These are phyloP conservation scores for Nematolebias whitei DNA, from an alignment of 2,113 vertebrate genomes.

Conservation along the genomic window DNA sequence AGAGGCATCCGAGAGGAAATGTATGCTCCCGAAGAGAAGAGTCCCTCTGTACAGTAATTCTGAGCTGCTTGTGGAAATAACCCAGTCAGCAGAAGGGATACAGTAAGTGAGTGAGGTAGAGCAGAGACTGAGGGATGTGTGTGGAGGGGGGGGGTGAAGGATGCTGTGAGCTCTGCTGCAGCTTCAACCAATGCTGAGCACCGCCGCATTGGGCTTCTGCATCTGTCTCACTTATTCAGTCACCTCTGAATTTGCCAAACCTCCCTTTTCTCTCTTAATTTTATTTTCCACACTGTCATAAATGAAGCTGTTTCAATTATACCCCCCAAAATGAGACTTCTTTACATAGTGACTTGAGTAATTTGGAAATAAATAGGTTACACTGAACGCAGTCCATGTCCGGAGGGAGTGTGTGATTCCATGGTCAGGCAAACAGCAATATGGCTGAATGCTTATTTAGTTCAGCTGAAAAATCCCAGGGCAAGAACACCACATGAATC, in stretches of 20 bases:
- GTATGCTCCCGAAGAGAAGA: constrained; percentile 14
- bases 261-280: constrained; percentile 9
- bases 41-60: constrained; percentile 47
- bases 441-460: constrained; percentile 65
- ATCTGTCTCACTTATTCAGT: constrained; percentile 65
- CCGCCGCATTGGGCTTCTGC: constrained; percentile 70
- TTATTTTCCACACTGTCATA: constrained; percentile 13
- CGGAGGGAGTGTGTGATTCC: constrained; percentile 64
- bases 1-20: constrained; percentile 37
- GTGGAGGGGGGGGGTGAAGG: constrained; percentile 55
- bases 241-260: constrained; percentile 47
- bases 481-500: constrained; percentile 32
- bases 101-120: constrained; percentile 57
- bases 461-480: constrained; percentile 43
- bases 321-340: constrained; percentile 12
- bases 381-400: constrained; percentile 49
- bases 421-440: constrained; percentile 61
- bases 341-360: constrained; percentile 32
- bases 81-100: constrained; percentile 63
- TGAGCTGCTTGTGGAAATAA: constrained; percentile 50
- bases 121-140: constrained; percentile 40
- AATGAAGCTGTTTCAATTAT: constrained; percentile 20
- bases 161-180: constrained; percentile 82
- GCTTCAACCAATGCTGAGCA: constrained; percentile 66
- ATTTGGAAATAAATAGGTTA: constrained; percentile 62